Percentiles rank a stretch among this genome's conserved stretches.
Evolutionary conservation across 2,113 vertebrate genomes (phyloP).

Genomic region (Coptodon bakossiorum): DNA sequence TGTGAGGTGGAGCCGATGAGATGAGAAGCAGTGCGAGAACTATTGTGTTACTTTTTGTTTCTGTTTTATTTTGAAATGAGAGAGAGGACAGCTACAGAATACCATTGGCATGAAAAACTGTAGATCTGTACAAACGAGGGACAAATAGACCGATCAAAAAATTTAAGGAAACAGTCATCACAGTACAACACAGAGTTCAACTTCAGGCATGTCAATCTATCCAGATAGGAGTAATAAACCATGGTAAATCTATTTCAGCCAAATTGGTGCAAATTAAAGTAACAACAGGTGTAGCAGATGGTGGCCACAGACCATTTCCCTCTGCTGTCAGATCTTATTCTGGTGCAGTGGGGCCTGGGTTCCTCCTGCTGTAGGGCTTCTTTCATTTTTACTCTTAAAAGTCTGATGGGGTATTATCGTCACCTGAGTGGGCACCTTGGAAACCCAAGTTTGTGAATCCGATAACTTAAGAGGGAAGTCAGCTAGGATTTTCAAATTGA

Average conservation of each 20-base stretch:
- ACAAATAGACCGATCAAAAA: not conserved
- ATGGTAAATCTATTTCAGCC: not conserved
- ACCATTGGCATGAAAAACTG: fast-evolving
- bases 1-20: fast-evolving
- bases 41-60: not conserved
- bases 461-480: not conserved
- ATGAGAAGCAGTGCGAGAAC: fast-evolving
- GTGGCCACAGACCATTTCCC: not conserved
- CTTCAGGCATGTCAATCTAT: not conserved
- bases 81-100: not conserved
- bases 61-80: not conserved
- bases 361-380: not conserved
- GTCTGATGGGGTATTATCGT: not conserved
- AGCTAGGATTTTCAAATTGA: fast-evolving
- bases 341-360: not conserved
- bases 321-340: not conserved
- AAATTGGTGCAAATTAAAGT: not conserved
- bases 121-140: not conserved
- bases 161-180: not conserved
- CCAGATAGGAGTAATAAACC: not conserved
- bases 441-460: not conserved
- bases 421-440: fast-evolving
- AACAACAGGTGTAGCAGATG: not conserved
- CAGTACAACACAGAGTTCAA: not conserved
- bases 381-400: not conserved